Conservation (phyloP, 2,888 invertebrate species). For the Thalpophila matura region DNA sequence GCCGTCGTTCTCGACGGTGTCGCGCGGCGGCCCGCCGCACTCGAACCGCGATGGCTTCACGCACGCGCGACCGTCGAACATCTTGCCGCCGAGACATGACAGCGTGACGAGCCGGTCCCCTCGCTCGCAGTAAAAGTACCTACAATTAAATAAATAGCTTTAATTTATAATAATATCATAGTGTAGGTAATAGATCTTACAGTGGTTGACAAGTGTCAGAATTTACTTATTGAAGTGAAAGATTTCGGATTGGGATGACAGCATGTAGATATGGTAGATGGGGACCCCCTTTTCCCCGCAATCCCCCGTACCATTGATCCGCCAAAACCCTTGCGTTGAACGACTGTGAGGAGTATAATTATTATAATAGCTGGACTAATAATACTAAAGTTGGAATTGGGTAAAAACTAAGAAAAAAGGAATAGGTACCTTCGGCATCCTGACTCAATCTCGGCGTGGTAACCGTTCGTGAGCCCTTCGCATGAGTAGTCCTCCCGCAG, state of each 20-base stretch:
- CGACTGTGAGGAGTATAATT: no score
- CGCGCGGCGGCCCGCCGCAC: constrained; percentile 79
- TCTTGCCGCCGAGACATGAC: constrained; percentile 89
- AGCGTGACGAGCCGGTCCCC: constrained; percentile 89
- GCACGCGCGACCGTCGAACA: constrained; percentile 91
- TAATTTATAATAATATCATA: no score
- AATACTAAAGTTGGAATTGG: not conserved
- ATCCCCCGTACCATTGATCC: no score
- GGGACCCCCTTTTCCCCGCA: no score
- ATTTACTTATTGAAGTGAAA: no score
- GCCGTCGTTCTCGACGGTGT: constrained; percentile 71
- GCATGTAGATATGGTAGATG: no score
- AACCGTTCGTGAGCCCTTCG: constrained; percentile 88
- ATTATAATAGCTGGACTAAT: no score
- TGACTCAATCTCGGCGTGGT: constrained; percentile 89
- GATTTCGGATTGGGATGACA: no score
- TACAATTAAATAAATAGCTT: constrained; percentile 64
- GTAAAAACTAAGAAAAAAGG: not conserved
- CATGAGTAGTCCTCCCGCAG: constrained; percentile 85
- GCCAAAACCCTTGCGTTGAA: no score
- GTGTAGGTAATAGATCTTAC: no score
- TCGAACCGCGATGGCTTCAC: constrained; percentile 81
- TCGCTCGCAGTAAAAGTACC: constrained; percentile 91
- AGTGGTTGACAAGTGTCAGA: not conserved
- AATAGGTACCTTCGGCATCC: constrained; percentile 84